Base-by-base conservation (phyloP, 2,113 vertebrate genomes). In the Rhinolophus ferrumequinum region DNA sequence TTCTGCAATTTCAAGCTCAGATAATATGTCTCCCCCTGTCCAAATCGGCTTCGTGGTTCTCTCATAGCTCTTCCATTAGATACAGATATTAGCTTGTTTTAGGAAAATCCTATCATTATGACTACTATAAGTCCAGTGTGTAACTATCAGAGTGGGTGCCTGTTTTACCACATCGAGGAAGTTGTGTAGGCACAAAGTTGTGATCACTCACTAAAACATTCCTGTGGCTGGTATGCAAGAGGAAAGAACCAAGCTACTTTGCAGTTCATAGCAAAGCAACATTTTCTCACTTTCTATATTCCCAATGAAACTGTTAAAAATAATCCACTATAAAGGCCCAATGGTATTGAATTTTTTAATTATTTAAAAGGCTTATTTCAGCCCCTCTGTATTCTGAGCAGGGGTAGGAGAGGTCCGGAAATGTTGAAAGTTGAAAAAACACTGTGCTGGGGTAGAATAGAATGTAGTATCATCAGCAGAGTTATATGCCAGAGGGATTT, bases 291-390 rank as follows among this genome's bases (percentile, higher is more conserved):
- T 47, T 88, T 77, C 54, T 60, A 54, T 14, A 44, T 75, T 38
- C 16, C 70, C 73, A 82, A 66, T 62, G 44, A 91, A 90, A 62
- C 67, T 83, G 8, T 90, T 94, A 86, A 93, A 77, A 97, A 92
- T 76, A 82, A 91, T 33, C 19, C 5, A 72, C 58, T 85, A 11
- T 75, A 84, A 87, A 79, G 70, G 9, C 69, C 33, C 21, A 70
- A 12, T 52, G 28, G 28, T 81, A 69, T n/a, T 66, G 35, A 79
- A 60, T 73, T 73, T 82, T 66, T 52, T 38, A 90, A 67, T 19
- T 50, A 70, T 56, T 89, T 89, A 52, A 70, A 92, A 88, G 13
- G 6, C 18, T 77, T 85, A 21, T 93, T 88, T 91, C 6, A 82
- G 8, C 14, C 11, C 28, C 69, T 93, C 19, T 41, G 3, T 75